Conservation (phyloP, 2,888 invertebrate genomes). For the Drosophila eohydei region DNA sequence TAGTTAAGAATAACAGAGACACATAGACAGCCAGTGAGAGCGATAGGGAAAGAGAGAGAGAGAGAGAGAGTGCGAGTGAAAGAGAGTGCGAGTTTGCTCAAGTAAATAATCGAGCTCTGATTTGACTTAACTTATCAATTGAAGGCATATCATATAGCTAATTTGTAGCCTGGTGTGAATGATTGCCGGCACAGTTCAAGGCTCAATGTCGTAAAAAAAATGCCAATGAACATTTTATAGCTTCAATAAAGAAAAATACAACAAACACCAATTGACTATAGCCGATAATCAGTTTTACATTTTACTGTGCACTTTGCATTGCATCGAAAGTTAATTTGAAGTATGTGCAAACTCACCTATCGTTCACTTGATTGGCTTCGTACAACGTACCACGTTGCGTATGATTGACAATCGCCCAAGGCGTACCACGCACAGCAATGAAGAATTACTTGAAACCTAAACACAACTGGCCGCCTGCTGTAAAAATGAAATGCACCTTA, state of each 20-base stretch:
- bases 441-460: constrained; percentile 35
- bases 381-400: constrained; percentile 63
- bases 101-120: constrained; percentile 30
- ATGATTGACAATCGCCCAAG: constrained; percentile 64
- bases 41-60: constrained; percentile 12
- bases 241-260: background rate
- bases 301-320: constrained; percentile 24
- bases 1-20: constrained; percentile 41
- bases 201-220: constrained; percentile 35
- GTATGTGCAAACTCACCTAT: constrained; percentile 63
- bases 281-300: constrained; percentile 46
- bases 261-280: background rate
- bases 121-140: constrained; percentile 51
- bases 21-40: background rate
- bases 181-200: constrained; percentile 33
- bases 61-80: constrained; percentile 14
- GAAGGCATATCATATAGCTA: constrained; percentile 6
- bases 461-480: constrained; percentile 48
- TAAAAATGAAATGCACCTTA: constrained; percentile 59
- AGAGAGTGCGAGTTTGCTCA: constrained; percentile 1
- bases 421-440: constrained; percentile 27
- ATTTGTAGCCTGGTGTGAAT: constrained; percentile 31
- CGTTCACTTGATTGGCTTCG: constrained; percentile 38
- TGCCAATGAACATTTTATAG: constrained; percentile 22
- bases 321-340: constrained; percentile 1